Percentiles rank a stretch among this genome's conserved stretches.
These are phyloP conservation scores for Epizoanthus illoricatus DNA, from an alignment of 92 coral and sea anemone genomes.

Conservation along the genomic window DNA sequence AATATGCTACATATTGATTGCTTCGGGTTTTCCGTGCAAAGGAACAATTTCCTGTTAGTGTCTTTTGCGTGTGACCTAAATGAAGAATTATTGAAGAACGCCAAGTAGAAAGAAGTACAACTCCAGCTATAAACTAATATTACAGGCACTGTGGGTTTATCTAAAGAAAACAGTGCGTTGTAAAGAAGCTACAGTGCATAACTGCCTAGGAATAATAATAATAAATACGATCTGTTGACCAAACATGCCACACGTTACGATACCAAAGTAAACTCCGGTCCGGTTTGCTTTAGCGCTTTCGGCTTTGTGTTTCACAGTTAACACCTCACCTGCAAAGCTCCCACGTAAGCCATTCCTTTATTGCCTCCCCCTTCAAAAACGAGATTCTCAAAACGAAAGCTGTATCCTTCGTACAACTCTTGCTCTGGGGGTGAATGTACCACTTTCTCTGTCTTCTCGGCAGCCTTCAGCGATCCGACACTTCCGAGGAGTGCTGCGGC, in stretches of 20 bases:
- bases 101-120: background rate
- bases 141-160: background rate
- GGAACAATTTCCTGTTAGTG: no score
- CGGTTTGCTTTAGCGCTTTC: background rate
- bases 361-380: constrained; percentile 99
- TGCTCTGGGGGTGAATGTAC: constrained; percentile 60
- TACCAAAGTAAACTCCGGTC: background rate
- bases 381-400: constrained; percentile 86
- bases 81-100: no score
- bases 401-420: constrained; percentile 54
- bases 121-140: background rate
- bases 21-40: no score
- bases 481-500: constrained; percentile 84
- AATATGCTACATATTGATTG: no score
- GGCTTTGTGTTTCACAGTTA: no score
- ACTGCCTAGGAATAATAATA: background rate
- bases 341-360: constrained; percentile 99
- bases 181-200: background rate
- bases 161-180: background rate
- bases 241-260: constrained; percentile 8
- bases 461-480: constrained; percentile 78
- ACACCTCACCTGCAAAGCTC: constrained; percentile 85
- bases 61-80: no score
- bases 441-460: constrained; percentile 66
- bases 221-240: background rate